phyloP scores from a whole-genome alignment of 1,140 invertebrate genomes.

The Aphelenchoides avenae region DNA sequence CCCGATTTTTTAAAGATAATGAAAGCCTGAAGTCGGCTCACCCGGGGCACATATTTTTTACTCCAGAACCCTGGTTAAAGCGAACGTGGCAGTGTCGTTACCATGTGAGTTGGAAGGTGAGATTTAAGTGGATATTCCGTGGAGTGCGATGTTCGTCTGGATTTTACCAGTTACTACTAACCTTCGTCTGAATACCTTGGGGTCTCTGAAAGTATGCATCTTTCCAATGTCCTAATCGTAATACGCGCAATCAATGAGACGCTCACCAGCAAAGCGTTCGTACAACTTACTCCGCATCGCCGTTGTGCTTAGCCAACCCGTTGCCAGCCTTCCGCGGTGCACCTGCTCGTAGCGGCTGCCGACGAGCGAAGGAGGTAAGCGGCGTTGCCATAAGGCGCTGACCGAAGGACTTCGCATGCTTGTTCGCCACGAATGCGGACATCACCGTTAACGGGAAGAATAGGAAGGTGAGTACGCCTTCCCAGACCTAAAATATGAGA shows the following conservation, averaged over 20 bases:
- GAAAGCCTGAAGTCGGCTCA: too few species aligned
- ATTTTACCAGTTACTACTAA: too few species aligned
- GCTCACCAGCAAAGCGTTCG: background rate
- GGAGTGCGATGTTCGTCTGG: too few species aligned
- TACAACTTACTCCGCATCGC: conserved; percentile 44
- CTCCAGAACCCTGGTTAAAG: too few species aligned
- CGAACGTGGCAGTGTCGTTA: too few species aligned
- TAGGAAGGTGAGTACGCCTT: conserved; percentile 64
- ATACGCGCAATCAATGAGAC: background rate
- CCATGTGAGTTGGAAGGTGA: too few species aligned
- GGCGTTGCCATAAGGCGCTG: conserved; percentile 27
- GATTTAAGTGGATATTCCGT: too few species aligned
- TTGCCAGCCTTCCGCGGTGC: conserved; percentile 19
- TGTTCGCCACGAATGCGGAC: conserved; percentile 62
- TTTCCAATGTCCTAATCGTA: too few species aligned
- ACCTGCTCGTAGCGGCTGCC: conserved; percentile 15
- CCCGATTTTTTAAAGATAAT: too few species aligned
- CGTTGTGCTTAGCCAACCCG: conserved; percentile 20
- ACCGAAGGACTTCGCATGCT: conserved; percentile 33
- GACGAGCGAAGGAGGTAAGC: conserved; percentile 34
- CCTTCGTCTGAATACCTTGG: too few species aligned
- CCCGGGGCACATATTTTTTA: too few species aligned
- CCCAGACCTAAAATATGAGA: conserved; percentile 61
- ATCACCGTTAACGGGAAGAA: conserved; percentile 65
- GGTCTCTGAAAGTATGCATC: too few species aligned